A percentile compares a stretch with the other conserved stretches of the same genome.
These are phyloP conservation scores for Microchrysa polita DNA, from an alignment of 2,888 invertebrate genomes.

Conservation along the genomic window DNA sequence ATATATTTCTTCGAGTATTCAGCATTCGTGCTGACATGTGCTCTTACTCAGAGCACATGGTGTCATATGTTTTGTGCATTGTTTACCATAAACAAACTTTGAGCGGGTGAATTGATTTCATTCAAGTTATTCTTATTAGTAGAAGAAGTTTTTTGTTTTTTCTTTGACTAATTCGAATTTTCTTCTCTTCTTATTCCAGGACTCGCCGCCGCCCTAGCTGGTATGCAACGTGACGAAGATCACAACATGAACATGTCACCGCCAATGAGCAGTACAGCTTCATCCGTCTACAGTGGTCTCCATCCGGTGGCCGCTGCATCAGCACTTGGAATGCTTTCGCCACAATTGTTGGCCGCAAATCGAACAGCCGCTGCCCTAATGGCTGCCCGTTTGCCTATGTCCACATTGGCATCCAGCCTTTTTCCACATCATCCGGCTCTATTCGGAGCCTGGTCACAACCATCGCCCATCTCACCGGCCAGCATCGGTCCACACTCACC, in stretches of 20 bases:
- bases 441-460: conserved; percentile 60
- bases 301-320: conserved; percentile 62
- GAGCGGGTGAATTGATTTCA: too few species aligned
- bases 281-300: conserved; percentile 59
- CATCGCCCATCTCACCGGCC: conserved; percentile 53
- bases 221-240: conserved; percentile 63
- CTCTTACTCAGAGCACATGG: conserved; percentile 5
- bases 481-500: conserved; percentile 59
- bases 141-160: too few species aligned
- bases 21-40: conserved; percentile 26
- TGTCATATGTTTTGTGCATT: conserved; percentile 20
- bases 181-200: conserved; percentile 53
- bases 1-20: neutral
- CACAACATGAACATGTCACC: conserved; percentile 61
- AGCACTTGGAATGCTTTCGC: conserved; percentile 63
- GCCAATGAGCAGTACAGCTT: conserved; percentile 61
- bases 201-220: conserved; percentile 63
- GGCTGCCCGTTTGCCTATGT: conserved; percentile 62
- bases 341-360: conserved; percentile 60
- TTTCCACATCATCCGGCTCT: conserved; percentile 63
- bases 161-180: too few species aligned
- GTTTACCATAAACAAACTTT: too few species aligned
- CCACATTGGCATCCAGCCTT: conserved; percentile 59
- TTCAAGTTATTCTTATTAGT: too few species aligned
- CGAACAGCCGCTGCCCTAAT: conserved; percentile 63